Base-by-base conservation (phyloP, 2,888 invertebrate species). In the Barypeithes pellucidus region DNA sequence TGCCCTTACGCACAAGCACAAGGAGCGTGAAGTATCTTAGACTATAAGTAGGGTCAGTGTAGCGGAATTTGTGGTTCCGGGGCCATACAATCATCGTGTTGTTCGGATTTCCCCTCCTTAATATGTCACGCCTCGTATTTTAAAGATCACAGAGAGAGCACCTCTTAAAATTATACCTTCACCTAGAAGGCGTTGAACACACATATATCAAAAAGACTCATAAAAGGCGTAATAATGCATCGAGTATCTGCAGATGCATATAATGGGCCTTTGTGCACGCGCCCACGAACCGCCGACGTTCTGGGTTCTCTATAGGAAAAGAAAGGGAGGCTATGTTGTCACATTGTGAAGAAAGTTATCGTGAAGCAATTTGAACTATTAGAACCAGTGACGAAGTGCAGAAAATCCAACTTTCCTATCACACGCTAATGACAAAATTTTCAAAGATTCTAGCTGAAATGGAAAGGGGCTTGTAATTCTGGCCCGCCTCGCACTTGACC, bases 201-300 rank as follows among this genome's bases (percentile, higher is more conserved):
- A 39, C 14, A 72, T 60, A 66, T 67, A 67, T 67, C 43, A 67
- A 66, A 66, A 63, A 50, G 36, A 24, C 61, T 50, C 73, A 65
- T 52, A 29, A 73, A 65, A 65, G 68, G 68, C 65, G 68, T 68
- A 57, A 63, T 43, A 72, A 72, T 72, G 66, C 61, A 72, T 72
- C 67, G 47, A 63, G 63, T 67, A 73, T 73, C 72, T 43, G 72
- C 72, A 73, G 72, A 73, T 63, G 73, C 41, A 69, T 63, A 68
- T 73, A 69, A 73, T 69, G 50, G 67, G 29, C 54, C 67, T 72
- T 72, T 72, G 72, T 72, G 67, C 72, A 72, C 72, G 67, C 72
- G 72, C 67, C 72, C 45, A 72, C 72, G 62, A 62, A 41, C 41
- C 67, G 57, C 54, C 67, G 36, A 62, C 62, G 61, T 61, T 24